These are phyloP conservation scores for Branchellion lobata DNA, from an alignment of 2,888 invertebrate genomes.

Conservation along the genomic window DNA sequence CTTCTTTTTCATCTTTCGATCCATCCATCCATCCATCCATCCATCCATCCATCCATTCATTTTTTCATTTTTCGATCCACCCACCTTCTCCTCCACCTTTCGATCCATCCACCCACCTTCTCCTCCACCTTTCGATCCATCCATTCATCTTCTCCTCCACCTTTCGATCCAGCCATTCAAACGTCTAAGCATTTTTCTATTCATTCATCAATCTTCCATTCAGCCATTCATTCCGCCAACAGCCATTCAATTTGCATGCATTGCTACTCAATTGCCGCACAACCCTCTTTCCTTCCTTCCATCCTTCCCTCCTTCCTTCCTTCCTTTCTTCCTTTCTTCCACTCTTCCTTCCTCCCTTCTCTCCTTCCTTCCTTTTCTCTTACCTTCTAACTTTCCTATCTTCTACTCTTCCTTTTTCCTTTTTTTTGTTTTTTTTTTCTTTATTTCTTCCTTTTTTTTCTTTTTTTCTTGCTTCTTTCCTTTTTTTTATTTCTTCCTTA, in stretches of 20 bases:
- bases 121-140: too few relatives aligned
- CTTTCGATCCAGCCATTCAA: neutral
- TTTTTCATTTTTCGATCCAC: neutral
- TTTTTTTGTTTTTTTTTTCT: too few relatives aligned
- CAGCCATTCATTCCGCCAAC: too few relatives aligned
- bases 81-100: neutral
- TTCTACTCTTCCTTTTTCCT: neutral
- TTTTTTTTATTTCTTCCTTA: too few relatives aligned
- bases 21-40: neutral
- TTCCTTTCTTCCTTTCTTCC: too few relatives aligned
- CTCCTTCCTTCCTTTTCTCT: neutral
- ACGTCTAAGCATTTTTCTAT: neutral
- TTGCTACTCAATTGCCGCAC: neutral
- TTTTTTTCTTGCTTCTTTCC: too few relatives aligned
- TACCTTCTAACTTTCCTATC: neutral
- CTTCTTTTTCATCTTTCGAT: conserved; percentile 6
- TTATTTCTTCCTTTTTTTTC: too few relatives aligned
- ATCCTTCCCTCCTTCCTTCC: too few relatives aligned
- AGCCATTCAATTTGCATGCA: neutral
- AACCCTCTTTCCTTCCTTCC: neutral
- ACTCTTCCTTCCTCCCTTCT: too few relatives aligned
- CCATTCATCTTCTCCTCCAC: too few relatives aligned
- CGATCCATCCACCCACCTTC: too few relatives aligned
- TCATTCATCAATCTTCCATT: too few relatives aligned
- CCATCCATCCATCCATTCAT: neutral